A percentile compares a stretch with the other conserved stretches of the same genome.
phyloP scores from a whole-genome alignment of 2,888 invertebrate species.

The Onchidella celtica region DNA sequence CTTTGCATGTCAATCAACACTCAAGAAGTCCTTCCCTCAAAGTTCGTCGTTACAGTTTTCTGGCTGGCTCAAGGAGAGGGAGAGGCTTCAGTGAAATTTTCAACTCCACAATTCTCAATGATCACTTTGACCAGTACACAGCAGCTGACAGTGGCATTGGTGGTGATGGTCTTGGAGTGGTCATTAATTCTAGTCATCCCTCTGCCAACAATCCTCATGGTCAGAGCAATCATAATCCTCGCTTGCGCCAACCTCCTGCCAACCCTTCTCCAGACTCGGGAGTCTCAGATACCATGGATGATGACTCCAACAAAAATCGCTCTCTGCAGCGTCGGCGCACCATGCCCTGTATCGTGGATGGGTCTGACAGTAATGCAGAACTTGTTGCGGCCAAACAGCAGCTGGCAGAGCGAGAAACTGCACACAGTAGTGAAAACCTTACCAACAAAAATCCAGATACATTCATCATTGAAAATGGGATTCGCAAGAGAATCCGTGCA shows the following conservation, averaged over 20 bases:
- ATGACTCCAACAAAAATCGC: slow-evolving; percentile 65
- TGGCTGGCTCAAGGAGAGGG: slow-evolving; percentile 74
- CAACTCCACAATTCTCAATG: slow-evolving; percentile 77
- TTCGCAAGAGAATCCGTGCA: slow-evolving; percentile 77
- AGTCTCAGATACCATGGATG: slow-evolving; percentile 72
- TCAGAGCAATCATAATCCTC: slow-evolving; percentile 46
- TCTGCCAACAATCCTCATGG: slow-evolving; percentile 37
- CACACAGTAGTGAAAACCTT: slow-evolving; percentile 73
- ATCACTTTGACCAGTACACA: slow-evolving; percentile 80
- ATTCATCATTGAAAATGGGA: slow-evolving; percentile 79
- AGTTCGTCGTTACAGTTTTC: slow-evolving; percentile 75
- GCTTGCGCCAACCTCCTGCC: slow-evolving; percentile 53
- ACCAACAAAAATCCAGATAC: slow-evolving; percentile 72
- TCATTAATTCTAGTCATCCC: slow-evolving; percentile 1
- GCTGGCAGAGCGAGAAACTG: slow-evolving; percentile 63
- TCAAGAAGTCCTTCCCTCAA: slow-evolving; percentile 72
- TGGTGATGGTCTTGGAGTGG: slow-evolving; percentile 60
- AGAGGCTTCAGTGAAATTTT: slow-evolving; percentile 76
- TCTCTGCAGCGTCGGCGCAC: slow-evolving; percentile 75
- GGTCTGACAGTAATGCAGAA: not conserved
- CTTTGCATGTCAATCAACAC: slow-evolving; percentile 57
- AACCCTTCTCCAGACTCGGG: slow-evolving; percentile 76
- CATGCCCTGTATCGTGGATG: slow-evolving; percentile 75
- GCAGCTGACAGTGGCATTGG: slow-evolving; percentile 74
- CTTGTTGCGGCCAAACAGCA: slow-evolving; percentile 39